Evolutionary conservation across 2,113 vertebrate species (phyloP).

Genomic region (Aphelocoma coerulescens): DNA sequence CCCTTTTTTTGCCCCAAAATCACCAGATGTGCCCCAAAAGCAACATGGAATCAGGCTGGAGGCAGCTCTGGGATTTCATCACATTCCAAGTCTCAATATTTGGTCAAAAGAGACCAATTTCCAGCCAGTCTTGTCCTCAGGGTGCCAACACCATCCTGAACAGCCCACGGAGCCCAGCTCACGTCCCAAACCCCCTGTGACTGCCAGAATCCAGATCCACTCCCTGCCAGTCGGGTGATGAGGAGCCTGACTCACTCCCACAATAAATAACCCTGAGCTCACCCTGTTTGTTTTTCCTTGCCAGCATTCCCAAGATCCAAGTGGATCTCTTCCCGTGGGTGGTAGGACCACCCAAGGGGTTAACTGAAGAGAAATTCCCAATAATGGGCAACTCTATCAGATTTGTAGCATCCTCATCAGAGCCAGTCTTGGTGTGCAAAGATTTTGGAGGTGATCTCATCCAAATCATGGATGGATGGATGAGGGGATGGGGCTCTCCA

Average conservation of each 20-base stretch:
- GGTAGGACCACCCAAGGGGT: background rate
- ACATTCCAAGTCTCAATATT: background rate
- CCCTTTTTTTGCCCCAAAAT: background rate
- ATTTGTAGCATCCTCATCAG: background rate
- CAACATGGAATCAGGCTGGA: background rate
- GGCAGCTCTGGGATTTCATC: background rate
- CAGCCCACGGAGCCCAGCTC: background rate
- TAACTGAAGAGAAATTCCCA: background rate
- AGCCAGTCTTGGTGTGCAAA: fast-evolving
- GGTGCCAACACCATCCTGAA: background rate
- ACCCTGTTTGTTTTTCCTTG: fast-evolving
- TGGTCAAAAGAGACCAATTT: background rate
- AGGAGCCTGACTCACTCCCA: background rate
- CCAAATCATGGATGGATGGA: background rate
- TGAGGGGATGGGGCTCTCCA: fast-evolving
- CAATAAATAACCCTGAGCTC: background rate
- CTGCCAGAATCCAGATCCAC: background rate
- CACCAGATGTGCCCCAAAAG: background rate
- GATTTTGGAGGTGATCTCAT: background rate
- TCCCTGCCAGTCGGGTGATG: background rate
- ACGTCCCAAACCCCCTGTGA: background rate
- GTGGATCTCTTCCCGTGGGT: fast-evolving
- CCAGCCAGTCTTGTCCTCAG: background rate
- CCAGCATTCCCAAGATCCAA: background rate
- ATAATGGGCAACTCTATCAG: fast-evolving